Evolutionary conservation across 2,797 vertebrate species (phyloP), one percentile per base, ranked within the genome.

Genomic region (Crocidura indochinensis): DNA sequence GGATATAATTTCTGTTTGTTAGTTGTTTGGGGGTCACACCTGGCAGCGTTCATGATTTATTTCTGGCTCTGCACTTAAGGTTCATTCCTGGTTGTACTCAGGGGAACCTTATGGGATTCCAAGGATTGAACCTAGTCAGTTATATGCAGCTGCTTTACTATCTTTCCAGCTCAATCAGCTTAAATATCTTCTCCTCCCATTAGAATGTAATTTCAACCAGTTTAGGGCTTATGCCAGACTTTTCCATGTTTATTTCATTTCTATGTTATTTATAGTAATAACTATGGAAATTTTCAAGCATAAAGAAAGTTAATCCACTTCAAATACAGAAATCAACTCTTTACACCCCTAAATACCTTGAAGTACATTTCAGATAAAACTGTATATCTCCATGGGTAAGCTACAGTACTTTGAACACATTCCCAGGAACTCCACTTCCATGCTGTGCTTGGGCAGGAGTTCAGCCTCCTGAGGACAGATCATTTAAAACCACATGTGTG

Each of bases 261-360:
- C 72, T n/a, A 65, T 64, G 29, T 73, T 86, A 60, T 60, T 46
- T 24, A 73, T 64, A 78, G 73, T 26, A 76, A 24, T 53, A 22
- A 17, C 49, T 31, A n/a, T 51, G 46, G 72, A 73, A 47, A 31
- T 46, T 65, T 95, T 91, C 84, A 88, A 90, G 88, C 15, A 6
- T 44, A 73, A 79, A 24, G 71, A 51, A 78, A 49, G 26, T 56
- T 64, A 19, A 82, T 27, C 89, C 22, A 77, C 38, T 12, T 71
- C 38, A 15, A 24, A 44, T 17, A 12, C 8, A 27, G 83, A 24
- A 14, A 15, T 26, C 80, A n/a, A 15, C 67, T 15, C 0, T 0
- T 12, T 31, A 44, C 27, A 62, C 22, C 17, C 22, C 72, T 17
- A 8, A 60, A 27, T 1, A 26, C 10, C 38, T 71, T 10, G 11